A percentile compares a stretch with the other conserved stretches of the same genome.
Evolutionary conservation across 2,113 vertebrate species (phyloP).

Genomic region (Azemiops feae): DNA sequence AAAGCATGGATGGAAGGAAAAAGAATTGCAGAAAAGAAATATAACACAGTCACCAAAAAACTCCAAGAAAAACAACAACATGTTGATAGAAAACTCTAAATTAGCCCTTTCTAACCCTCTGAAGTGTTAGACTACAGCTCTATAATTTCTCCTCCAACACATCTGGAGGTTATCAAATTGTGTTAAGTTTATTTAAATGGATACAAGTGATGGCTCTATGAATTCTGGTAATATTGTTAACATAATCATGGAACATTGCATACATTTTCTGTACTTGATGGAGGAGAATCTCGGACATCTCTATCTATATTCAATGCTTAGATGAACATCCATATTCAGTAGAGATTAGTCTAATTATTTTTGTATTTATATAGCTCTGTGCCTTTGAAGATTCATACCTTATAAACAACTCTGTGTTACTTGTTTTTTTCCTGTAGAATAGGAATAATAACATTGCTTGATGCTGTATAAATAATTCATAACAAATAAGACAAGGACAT

Average conservation of each 20-base stretch:
- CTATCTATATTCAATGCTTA: conserved; percentile 50
- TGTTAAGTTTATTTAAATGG: background rate
- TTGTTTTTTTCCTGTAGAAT: background rate
- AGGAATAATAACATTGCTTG: conserved; percentile 18
- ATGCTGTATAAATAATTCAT: conserved; percentile 14
- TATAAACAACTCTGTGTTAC: background rate
- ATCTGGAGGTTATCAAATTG: background rate
- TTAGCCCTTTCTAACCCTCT: background rate
- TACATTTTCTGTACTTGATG: conserved; percentile 4
- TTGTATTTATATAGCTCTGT: conserved; percentile 36
- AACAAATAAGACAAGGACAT: conserved; percentile 11
- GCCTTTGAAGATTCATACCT: background rate
- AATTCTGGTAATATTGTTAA: background rate
- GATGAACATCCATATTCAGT: conserved; percentile 66
- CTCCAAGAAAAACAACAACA: background rate
- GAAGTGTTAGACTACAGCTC: background rate
- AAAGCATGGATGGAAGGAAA: conserved; percentile 7
- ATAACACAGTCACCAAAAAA: background rate
- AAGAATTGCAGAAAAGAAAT: background rate
- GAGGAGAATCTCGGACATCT: conserved; percentile 21
- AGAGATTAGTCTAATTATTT: background rate
- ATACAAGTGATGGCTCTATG: rapidly evolving
- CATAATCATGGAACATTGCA: rapidly evolving
- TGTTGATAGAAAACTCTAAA: background rate
- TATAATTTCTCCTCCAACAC: background rate